phyloP scores from a whole-genome alignment of 1,140 invertebrate genomes.

The Neodiprion virginianus region DNA sequence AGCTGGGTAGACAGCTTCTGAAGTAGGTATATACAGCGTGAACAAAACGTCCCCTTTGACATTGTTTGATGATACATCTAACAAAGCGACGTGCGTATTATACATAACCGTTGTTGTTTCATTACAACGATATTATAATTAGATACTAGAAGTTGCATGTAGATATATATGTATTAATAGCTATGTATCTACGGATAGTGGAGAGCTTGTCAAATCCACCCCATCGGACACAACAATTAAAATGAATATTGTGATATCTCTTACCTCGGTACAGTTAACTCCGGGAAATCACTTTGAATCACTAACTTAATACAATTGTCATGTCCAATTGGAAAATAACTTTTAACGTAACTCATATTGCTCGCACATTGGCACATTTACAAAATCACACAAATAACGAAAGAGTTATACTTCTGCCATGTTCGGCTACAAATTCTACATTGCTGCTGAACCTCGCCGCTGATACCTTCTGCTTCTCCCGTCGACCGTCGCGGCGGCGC shows the following conservation, averaged over 20 bases:
- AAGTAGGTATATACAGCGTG: neutral
- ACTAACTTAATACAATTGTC: neutral
- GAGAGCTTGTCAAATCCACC: neutral
- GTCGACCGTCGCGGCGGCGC: neutral
- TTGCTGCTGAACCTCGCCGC: neutral
- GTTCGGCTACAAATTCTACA: constrained; percentile 7
- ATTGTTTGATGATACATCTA: neutral
- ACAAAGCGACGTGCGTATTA: neutral
- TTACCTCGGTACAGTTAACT: neutral
- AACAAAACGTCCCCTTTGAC: neutral
- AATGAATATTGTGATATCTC: neutral
- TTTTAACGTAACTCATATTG: neutral
- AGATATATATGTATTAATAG: neutral
- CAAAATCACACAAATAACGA: neutral
- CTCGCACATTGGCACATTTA: constrained; percentile 4
- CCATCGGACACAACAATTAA: neutral
- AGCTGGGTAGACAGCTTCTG: neutral
- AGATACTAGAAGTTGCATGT: neutral
- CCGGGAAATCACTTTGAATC: neutral
- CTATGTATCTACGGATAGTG: too few species aligned
- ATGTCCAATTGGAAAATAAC: neutral
- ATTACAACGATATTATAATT: neutral
- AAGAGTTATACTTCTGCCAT: constrained; percentile 2
- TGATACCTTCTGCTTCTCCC: neutral
- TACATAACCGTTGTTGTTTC: neutral